A percentile compares a stretch with the other conserved stretches of the same genome.
These are phyloP conservation scores for Podocnemis expansa DNA, from an alignment of 2,113 vertebrate species.

Conservation along the genomic window DNA sequence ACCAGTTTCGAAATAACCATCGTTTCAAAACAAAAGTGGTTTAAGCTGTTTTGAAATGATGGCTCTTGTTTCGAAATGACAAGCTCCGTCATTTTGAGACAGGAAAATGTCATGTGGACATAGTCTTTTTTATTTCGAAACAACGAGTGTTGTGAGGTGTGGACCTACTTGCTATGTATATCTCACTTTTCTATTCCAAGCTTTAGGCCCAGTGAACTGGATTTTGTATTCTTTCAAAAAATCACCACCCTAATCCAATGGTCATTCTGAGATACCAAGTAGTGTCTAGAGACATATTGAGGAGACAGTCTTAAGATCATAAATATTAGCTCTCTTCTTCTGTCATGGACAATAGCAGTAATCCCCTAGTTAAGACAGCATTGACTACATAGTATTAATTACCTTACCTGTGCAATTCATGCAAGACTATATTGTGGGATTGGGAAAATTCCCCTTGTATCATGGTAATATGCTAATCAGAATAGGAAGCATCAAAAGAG, in stretches of 20 bases:
- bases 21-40: no score
- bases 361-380: not conserved
- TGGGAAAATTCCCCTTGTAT: not conserved
- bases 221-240: constrained; percentile 33
- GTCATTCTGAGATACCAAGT: constrained; percentile 17
- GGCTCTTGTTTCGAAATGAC: no score
- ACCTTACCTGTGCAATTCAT: constrained; percentile 20
- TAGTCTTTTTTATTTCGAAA: no score
- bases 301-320: constrained; percentile 10
- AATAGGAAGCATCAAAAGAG: not conserved
- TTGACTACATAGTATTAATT: constrained; percentile 27
- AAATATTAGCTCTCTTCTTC: constrained; percentile 7
- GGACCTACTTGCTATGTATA: constrained; percentile 4
- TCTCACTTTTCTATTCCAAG: constrained; percentile 15
- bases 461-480: not conserved
- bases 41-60: no score
- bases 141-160: no score
- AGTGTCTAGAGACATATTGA: not conserved
- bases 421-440: constrained; percentile 29
- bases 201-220: not conserved
- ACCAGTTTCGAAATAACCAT: no score
- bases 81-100: no score
- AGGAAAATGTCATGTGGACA: no score
- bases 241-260: constrained; percentile 34
- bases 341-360: constrained; percentile 43